Base-by-base conservation (phyloP, 2,113 vertebrate genomes). In the Lates calcarifer region DNA sequence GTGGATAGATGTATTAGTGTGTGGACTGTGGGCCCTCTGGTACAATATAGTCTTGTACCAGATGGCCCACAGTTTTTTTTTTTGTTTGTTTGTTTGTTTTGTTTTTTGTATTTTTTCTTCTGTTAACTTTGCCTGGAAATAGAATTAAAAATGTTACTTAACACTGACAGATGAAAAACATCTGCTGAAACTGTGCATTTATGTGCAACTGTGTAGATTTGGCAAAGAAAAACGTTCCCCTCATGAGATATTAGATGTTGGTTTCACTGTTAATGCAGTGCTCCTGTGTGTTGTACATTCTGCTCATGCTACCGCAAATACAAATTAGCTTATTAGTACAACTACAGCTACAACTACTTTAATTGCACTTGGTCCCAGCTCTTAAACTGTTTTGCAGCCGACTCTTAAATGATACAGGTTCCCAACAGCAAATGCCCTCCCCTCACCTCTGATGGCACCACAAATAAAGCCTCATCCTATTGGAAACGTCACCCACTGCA, bases 321-420 rank as follows among this genome's bases (percentile, higher is more conserved):
- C 39, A 81, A 80, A 80, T 41, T 14, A 55, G 28, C 39, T 72
- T 61, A 70, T 62, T 74, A 43, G 35, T 63, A 51, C 41, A n/a
- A n/a, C n/a, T n/a, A n/a, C n/a, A 17, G n/a, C 43, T 24, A 51
- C 31, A 81, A 31, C 49, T 62, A 56, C 63, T 81, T 83, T 63
- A 15, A 75, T 74, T 69, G 37, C 51, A 56, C 26, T 37, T 26
- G 35, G 56, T 70, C 69, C 56, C 69, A 60, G 56, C 15, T 67
- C 68, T 80, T 37, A 26, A 70, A 79, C 8, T 51, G 75, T 49
- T 85, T 61, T 58, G 45, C 35, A 57, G 26, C 31, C 55, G 55
- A 58, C 22, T 77, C 49, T 82, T 66, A 68, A 66, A 76, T 77
- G 33, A 74, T 57, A 29, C 31, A 58, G 28, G 18, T 39, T 66